Evolutionary conservation across 1,140 invertebrate genomes (phyloP), one percentile per base, ranked within the genome.

Genomic region (Papilio helenus): DNA sequence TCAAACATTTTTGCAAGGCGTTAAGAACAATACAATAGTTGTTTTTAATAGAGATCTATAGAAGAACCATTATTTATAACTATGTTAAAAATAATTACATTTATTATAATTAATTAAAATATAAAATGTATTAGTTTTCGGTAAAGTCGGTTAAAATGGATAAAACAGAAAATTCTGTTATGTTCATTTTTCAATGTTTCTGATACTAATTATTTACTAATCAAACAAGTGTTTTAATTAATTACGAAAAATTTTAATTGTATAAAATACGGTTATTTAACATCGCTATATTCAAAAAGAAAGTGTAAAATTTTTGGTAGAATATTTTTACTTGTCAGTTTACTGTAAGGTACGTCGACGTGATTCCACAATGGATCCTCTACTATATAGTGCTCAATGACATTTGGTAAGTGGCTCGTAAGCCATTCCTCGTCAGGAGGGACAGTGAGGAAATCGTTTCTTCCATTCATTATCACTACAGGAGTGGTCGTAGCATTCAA

Each of bases 251-350:
- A 39, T 58, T 58, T 58, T 20, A 58, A 58, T 23, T 9, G 8
- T 20, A 58, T 20, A 9, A 58, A n/a, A 58, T 23, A 58, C 55
- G 23, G 55, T 58, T 61, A 61, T 26, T 23, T 26, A 2, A 23
- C 1, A 55, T 55, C 29, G 20, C 74, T 76, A 18, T 76, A 76
- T 23, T 76, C 55, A 34, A 20, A 1, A 5, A 76, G 55, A 29
- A 61, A 76, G 23, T 76, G 20, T 10, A n/a, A 39, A 10, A 76
- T 76, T 39, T 76, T 76, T 55, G 74, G 51, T 16, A 76, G 39
- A n/a, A 76, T 76, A 7, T 1, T 55, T 58, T 76, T 16, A 9
- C 51, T 76, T 8, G 51, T 76, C 2, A 34, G n/a, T 16, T 58
- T 51, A 23, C 76, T 77, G 76, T 77, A 77, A 3, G 51, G n/a